Evolutionary conservation across 2,797 vertebrate species (phyloP).

Genomic region (Pipistrellus kuhlii): DNA sequence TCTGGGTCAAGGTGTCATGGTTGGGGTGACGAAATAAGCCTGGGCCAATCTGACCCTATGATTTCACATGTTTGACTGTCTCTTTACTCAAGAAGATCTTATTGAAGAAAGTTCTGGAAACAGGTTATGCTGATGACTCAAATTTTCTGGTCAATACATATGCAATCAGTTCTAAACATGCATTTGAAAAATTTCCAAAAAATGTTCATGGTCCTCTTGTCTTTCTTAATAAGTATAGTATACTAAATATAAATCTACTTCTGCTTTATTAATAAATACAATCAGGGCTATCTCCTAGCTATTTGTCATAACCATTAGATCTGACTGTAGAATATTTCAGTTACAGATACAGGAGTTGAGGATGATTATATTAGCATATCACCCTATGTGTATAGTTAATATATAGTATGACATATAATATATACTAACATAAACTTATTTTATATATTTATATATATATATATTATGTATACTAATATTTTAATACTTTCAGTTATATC

Average conservation of each 20-base stretch:
- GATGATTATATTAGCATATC: neutral
- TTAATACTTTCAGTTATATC: neutral
- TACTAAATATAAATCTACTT: constrained; percentile 30
- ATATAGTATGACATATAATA: neutral
- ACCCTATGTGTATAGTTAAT: neutral
- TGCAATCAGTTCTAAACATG: constrained; percentile 57
- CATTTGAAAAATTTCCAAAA: constrained; percentile 52
- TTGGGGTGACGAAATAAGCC: neutral
- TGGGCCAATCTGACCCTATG: neutral
- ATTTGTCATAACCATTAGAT: neutral
- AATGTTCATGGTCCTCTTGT: neutral
- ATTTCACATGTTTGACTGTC: neutral
- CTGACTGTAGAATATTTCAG: neutral
- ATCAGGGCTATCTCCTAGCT: neutral
- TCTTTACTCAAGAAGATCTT: constrained; percentile 41
- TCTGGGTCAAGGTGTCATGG: neutral
- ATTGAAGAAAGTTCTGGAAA: constrained; percentile 62
- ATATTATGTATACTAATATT: neutral
- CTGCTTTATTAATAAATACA: constrained; percentile 25
- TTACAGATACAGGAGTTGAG: neutral
- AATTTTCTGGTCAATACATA: constrained; percentile 49
- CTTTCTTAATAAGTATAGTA: constrained; percentile 33
- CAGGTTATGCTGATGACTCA: constrained; percentile 29
- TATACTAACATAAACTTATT: neutral
- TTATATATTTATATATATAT: too few species aligned